Evolutionary conservation across 2,888 invertebrate genomes (phyloP).

Genomic region (Trachelus stipa): DNA sequence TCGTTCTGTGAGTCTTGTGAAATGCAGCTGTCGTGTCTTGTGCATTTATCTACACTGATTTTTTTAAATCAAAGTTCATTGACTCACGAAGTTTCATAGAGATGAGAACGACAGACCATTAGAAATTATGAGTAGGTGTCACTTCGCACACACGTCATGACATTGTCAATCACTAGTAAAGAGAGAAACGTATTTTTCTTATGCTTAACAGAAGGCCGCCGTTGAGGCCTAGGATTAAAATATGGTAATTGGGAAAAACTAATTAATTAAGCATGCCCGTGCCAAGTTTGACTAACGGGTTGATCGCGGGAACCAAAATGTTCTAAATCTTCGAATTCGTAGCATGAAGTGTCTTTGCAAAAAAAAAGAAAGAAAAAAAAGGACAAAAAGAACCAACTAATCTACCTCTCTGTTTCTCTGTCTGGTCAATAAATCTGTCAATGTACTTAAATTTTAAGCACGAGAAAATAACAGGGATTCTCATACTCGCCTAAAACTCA

Average conservation of each 20-base stretch:
- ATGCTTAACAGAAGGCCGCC: slow-evolving; percentile 82
- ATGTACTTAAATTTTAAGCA: slow-evolving; percentile 43
- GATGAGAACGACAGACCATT: not conserved
- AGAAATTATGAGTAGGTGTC: not conserved
- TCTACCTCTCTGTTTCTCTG: not conserved
- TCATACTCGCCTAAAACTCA: slow-evolving; percentile 19
- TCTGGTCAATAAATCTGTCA: not conserved
- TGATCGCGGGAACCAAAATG: slow-evolving; percentile 45
- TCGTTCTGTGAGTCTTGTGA: not conserved
- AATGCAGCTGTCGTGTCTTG: not conserved
- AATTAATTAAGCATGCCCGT: slow-evolving; percentile 49
- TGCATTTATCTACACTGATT: not conserved
- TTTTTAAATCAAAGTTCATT: not conserved
- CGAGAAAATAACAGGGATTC: slow-evolving; percentile 51
- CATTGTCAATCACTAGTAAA: slow-evolving; percentile 60
- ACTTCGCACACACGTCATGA: slow-evolving; percentile 33
- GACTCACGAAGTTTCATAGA: not conserved
- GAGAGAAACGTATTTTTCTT: slow-evolving; percentile 64
- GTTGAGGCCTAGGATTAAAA: slow-evolving; percentile 90
- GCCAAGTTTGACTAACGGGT: slow-evolving; percentile 28
- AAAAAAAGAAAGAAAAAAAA: not conserved
- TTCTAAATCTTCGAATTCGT: slow-evolving; percentile 37
- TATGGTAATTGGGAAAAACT: slow-evolving; percentile 79
- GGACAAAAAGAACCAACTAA: not conserved
- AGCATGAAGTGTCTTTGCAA: slow-evolving; percentile 31